Evolutionary conservation across 2,888 invertebrate genomes (phyloP), one percentile per base, ranked within the genome.

Genomic region (Eupsilia transversa): DNA sequence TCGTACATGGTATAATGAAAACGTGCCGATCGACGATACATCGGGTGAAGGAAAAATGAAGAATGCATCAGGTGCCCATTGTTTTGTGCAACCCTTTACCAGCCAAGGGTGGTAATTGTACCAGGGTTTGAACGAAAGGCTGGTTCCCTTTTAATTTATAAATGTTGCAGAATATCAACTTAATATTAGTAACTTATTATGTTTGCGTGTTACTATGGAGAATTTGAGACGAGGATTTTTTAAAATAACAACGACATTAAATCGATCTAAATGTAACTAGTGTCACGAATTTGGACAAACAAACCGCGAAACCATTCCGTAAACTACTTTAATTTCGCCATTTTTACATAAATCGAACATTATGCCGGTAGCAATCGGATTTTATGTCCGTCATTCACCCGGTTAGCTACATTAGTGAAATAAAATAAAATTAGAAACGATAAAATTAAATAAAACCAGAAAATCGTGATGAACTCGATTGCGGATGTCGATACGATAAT

Each of bases 1-100:
- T 61, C 56, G 70, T 83, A 81, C 82, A 77, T 10, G 79, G 46
- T 74, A 43, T 71, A 74, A 83, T 81, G 74, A 74, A 81, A 79
- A 81, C 81, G 79, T 80, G 80, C 83, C 74, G 69, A 79, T 79
- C 33, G 66, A 17, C 73, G 78, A 79, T 79, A 61, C 41, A 61
- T 59, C 27, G 49, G 33, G 30, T 66, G 38, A 54, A 60, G 41
- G 52, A 60, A 74, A 81, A 70, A 67, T 81, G 59, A 74, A 56
- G 74, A 79, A 67, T 67, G 41, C 74, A 59, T 70, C 68, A 20
- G 43, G 10, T 63, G 43, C 27, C 23, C 20, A 38, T 70, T 81
- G 69, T 79, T 79, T 64, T 61, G 49, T 70, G 52, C 57, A 23
- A 63, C 33, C 12, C 35, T 67, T 82, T 82, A 43, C n/a, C n/a